Evolutionary conservation across 1,140 invertebrate species (phyloP).

Genomic region (Apis laboriosa): DNA sequence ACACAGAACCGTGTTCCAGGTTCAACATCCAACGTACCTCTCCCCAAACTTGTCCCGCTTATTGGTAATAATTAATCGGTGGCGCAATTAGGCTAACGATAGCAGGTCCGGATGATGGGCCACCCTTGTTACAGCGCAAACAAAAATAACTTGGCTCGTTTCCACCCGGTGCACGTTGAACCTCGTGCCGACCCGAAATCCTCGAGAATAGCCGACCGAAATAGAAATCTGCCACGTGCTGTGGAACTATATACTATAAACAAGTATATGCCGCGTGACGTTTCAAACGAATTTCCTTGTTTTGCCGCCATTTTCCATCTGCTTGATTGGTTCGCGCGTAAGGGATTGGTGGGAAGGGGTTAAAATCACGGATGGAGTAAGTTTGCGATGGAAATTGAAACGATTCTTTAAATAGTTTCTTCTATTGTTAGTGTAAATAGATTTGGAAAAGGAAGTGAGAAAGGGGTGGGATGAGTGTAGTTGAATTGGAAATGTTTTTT

Average conservation of each 20-base stretch:
- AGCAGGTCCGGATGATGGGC: neutral
- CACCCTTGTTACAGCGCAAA: conserved; percentile 8
- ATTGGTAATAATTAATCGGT: conserved; percentile 26
- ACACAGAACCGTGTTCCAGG: neutral
- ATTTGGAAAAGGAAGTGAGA: neutral
- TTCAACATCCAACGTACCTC: neutral
- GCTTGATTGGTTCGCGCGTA: neutral
- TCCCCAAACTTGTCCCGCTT: neutral
- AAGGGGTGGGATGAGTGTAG: neutral
- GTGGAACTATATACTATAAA: conserved; percentile 19
- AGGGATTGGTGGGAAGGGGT: neutral
- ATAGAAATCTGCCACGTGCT: conserved; percentile 38
- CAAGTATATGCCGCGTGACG: conserved; percentile 18
- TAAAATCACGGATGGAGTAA: neutral
- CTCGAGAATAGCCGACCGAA: conserved; percentile 18
- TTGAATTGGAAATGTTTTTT: neutral
- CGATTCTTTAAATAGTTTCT: neutral
- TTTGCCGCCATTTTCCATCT: neutral
- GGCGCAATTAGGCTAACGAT: conserved; percentile 29
- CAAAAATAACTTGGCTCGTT: conserved; percentile 35
- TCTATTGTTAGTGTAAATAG: neutral
- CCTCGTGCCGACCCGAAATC: neutral
- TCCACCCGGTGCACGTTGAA: conserved; percentile 31
- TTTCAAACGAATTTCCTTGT: conserved; percentile 22
- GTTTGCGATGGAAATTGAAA: neutral